phyloP scores from a whole-genome alignment of 2,113 vertebrate genomes.

The Sturnira hondurensis region DNA sequence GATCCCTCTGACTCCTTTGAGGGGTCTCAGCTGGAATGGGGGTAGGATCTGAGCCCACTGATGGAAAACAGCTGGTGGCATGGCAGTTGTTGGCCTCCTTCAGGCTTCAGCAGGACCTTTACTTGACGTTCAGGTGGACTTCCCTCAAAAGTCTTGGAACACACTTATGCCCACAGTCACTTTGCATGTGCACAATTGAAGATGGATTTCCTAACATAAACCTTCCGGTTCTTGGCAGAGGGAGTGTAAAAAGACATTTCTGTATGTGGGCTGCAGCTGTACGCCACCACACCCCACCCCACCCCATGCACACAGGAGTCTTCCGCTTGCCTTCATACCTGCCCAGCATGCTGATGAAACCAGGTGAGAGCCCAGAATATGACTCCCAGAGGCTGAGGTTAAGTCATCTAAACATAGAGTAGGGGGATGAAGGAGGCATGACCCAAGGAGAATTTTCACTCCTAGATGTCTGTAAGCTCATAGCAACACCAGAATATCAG shows the following conservation, averaged over 20 bases:
- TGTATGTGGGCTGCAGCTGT: rapidly evolving
- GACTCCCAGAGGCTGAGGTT: background rate
- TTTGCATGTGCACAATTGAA: background rate
- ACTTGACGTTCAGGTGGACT: background rate
- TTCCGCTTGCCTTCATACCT: background rate
- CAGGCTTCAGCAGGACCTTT: background rate
- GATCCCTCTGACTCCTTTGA: background rate
- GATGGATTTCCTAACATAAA: background rate
- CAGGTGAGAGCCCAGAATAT: background rate
- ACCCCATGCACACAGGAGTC: rapidly evolving
- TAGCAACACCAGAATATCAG: background rate
- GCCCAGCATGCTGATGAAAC: background rate
- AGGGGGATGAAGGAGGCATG: background rate
- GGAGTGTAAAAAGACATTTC: background rate
- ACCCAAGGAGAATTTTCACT: background rate
- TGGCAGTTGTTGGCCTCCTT: background rate
- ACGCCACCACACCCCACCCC: rapidly evolving
- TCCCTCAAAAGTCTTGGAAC: background rate
- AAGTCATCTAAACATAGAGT: background rate
- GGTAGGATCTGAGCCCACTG: background rate
- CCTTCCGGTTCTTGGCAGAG: background rate
- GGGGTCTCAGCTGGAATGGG: background rate
- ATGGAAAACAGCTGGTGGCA: background rate
- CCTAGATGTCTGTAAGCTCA: background rate
- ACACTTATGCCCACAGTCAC: rapidly evolving